Conservation (phyloP, 2,797 vertebrate genomes). For the Acipenser transmontanus region DNA sequence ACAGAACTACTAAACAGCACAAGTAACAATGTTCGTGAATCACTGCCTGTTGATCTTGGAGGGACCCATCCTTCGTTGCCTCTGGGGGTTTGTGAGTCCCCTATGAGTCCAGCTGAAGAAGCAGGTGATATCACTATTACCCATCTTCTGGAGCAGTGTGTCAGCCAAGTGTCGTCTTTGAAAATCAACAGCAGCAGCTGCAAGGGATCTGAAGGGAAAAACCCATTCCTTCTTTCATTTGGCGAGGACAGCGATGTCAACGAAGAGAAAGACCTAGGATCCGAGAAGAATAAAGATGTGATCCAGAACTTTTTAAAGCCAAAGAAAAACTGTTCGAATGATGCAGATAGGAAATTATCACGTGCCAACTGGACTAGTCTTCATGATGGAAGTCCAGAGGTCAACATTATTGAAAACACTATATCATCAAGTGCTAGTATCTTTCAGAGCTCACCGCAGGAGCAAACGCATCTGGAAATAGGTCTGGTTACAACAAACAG, state of each 20-base stretch:
- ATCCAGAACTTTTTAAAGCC: constrained; percentile 23
- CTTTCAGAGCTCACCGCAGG: constrained; percentile 7
- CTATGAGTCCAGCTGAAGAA: constrained; percentile 32
- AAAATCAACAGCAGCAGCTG: constrained; percentile 42
- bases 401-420: neutral
- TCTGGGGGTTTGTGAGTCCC: constrained; percentile 30
- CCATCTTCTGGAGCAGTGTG: constrained; percentile 51
- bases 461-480: constrained; percentile 3
- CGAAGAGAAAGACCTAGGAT: constrained; percentile 19
- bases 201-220: constrained; percentile 10
- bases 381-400: neutral
- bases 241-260: constrained; percentile 1
- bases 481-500: constrained; percentile 16
- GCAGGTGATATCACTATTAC: constrained; percentile 43
- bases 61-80: constrained; percentile 28
- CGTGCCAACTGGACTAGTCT: neutral
- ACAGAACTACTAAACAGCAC: constrained; percentile 25
- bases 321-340: constrained; percentile 19
- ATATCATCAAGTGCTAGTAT: neutral
- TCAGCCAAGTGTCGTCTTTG: constrained; percentile 55
- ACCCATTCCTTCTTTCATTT: constrained; percentile 2
- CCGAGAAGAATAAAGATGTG: constrained; percentile 15
- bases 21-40: constrained; percentile 25
- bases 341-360: neutral
- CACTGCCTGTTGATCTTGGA: constrained; percentile 28